Conservation (phyloP, 2,797 vertebrate genomes). For the Smutsia temminckii region DNA sequence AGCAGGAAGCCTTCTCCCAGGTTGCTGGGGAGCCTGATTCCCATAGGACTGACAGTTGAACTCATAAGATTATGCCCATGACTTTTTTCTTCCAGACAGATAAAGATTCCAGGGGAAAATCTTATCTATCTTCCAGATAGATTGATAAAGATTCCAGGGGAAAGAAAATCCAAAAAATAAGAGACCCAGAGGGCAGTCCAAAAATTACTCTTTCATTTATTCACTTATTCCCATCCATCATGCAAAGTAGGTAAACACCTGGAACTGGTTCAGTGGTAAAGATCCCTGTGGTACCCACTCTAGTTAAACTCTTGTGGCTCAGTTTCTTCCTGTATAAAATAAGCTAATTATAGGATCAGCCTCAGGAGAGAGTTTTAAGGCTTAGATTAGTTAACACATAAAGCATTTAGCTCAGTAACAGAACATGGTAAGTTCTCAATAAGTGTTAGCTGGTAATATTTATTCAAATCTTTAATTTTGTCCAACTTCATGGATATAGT, state of each 20-base stretch:
- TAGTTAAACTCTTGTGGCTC: not conserved
- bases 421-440: not conserved
- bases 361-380: not conserved
- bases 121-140: not conserved
- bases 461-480: slow-evolving; percentile 18
- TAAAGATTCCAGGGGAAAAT: not conserved
- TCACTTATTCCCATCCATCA: not conserved
- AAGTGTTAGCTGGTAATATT: not conserved
- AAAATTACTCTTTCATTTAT: not conserved
- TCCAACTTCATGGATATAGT: not conserved
- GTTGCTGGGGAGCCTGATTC: not conserved
- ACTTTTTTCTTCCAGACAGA: not conserved
- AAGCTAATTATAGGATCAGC: not conserved
- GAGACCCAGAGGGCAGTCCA: not conserved
- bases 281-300: not conserved
- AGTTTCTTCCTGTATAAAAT: not conserved
- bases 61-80: not conserved
- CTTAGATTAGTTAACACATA: not conserved
- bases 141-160: not conserved
- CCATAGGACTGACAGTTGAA: not conserved
- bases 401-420: not conserved
- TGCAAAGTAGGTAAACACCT: not conserved
- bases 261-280: not conserved
- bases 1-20: not conserved
- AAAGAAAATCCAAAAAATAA: not conserved